Evolutionary conservation across 37 sponge, comb jelly and placozoan species (phyloP), one percentile per base, ranked within the genome.

Genomic region (Axinella damicornis): DNA sequence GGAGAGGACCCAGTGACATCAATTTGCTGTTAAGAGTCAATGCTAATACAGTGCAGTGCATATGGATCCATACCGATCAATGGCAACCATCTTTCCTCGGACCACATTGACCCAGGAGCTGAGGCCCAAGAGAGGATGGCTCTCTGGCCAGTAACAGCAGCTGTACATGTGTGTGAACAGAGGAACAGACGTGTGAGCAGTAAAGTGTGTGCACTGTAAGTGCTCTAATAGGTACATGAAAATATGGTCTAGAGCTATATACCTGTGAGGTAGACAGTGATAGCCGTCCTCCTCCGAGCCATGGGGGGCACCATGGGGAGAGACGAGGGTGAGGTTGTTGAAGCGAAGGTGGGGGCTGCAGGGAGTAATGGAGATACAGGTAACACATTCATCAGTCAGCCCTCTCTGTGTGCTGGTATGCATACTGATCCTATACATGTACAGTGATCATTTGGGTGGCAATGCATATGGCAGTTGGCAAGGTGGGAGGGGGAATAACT

Each of bases 301-400:
- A 1, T 20, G 21, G 62, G 94, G 88, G 61, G 96, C 34, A 5
- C 97, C 97, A 59, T 93, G 54, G 25, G 95, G 92, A 52, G 94
- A 93, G 53, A 99, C 66, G 6, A 99, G 85, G 1, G 81, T 84
- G 55, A 99, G 74, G 80, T 96, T 99, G 83, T 92, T 95, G 85
- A 99, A 99, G 80, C 69, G 80, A 19, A 99, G 73, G 80, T 99
- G 98, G 36, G 99, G 98, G 67, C 92, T 93, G 71, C 14, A 69
- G 37, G 34, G 65, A 57, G n/a, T 46, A 46, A 46, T 9, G 9
- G 9, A 9, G 46, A 46, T 12, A 46, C 46, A 46, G 9, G 46
- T 46, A 9, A n/a, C n/a, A n/a, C n/a, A n/a, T n/a, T n/a, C n/a
- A n/a, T n/a, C n/a, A n/a, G n/a, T n/a, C n/a, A n/a, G n/a, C n/a